Percentiles rank a stretch among this genome's conserved stretches.
These are phyloP conservation scores for Petrolisthes manimaculis DNA, from an alignment of 2,888 invertebrate genomes.

Conservation along the genomic window DNA sequence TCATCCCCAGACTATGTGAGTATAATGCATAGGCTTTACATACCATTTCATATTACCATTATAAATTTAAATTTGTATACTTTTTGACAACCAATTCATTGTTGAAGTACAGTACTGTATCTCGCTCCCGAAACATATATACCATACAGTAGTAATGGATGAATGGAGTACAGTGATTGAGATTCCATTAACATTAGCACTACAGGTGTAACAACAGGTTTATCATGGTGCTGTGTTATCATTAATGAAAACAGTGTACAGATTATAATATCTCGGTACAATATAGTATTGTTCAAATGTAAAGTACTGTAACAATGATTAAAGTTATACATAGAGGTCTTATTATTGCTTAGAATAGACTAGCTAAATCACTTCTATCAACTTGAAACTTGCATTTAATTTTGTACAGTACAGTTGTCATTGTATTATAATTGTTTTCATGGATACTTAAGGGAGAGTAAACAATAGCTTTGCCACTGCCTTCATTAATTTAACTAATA, in stretches of 20 bases:
- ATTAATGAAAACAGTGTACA: neutral
- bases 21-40: no score
- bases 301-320: neutral
- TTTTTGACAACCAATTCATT: no score
- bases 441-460: neutral
- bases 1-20: neutral
- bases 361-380: neutral
- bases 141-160: no score
- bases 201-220: no score
- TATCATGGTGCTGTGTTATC: neutral
- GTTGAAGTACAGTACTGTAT: no score
- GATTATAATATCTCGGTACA: neutral
- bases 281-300: neutral
- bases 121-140: no score
- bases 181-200: no score
- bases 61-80: no score
- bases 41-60: no score
- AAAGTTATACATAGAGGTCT: neutral
- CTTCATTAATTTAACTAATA: neutral
- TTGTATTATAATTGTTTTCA: neutral
- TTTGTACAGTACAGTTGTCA: neutral
- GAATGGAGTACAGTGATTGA: no score
- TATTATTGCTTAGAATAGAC: neutral
- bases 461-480: slow-evolving; percentile 12
- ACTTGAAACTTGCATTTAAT: neutral